Evolutionary conservation across 2,888 invertebrate genomes (phyloP).

Genomic region (Agrotis clavis): DNA sequence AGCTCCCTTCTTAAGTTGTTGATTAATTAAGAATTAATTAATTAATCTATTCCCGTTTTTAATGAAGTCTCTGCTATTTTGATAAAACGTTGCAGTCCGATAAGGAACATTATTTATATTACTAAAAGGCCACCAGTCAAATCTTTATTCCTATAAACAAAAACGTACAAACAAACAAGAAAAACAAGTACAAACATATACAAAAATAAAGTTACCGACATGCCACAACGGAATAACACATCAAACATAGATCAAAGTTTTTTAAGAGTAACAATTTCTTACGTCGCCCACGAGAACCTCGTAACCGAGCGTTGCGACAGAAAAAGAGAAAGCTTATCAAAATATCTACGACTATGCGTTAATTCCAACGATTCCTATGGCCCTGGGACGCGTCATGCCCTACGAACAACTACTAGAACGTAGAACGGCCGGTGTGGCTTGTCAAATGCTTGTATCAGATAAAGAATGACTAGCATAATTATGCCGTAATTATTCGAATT

Average conservation of each 20-base stretch:
- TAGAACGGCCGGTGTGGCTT: conserved; percentile 1
- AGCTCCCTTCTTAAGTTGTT: neutral
- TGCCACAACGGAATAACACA: conserved; percentile 18
- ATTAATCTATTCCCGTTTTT: neutral
- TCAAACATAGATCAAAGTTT: conserved; percentile 37
- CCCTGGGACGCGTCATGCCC: conserved; percentile 54
- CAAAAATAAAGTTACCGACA: conserved; percentile 4
- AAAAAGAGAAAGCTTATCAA: conserved; percentile 67
- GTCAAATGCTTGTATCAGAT: conserved; percentile 25
- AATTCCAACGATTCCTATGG: conserved; percentile 39
- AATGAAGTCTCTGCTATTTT: neutral
- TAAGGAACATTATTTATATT: neutral
- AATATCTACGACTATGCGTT: conserved; percentile 50
- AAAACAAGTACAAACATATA: no score
- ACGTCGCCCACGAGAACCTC: conserved; percentile 46
- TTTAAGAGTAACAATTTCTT: conserved; percentile 34
- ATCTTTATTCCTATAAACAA: neutral
- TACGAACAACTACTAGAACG: conserved; percentile 27
- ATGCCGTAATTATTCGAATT: neutral
- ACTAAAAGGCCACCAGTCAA: no score
- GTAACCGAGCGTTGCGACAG: conserved; percentile 46
- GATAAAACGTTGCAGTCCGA: neutral
- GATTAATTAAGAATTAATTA: conserved; percentile 12
- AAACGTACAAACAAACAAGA: no score
- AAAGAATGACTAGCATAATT: conserved; percentile 22